Base-by-base conservation (phyloP, 2,113 vertebrate genomes). In the Macquaria australasica region DNA sequence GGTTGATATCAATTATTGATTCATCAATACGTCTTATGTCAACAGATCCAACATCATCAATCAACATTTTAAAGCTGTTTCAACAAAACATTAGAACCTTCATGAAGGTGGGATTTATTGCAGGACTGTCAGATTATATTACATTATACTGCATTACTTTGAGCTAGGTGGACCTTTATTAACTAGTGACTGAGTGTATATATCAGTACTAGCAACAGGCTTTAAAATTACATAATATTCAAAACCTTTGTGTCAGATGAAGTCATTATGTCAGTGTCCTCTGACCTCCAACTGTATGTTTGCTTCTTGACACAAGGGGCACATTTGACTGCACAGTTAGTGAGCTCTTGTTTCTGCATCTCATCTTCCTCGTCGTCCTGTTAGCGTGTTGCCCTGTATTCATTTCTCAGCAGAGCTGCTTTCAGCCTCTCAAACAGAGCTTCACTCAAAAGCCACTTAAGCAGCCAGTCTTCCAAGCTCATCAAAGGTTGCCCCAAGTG, bases 401-500 rank as follows among this genome's bases (percentile, higher is more conserved):
- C 21, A 2, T 55, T 69, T 79, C 58, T 31, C 68, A 14, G 63
- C 71, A 1, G 20, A 41, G 77, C 66, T 62, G 45, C 74, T 84
- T 80, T 58, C 77, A 84, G 83, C 41, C n/a, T 70, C 77, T 88
- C 50, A 0, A 74, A 41, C 81, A 86, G 81, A 83, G 88, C 74
- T 83, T 75, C 67, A 58, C 79, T 82, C 77, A 83, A 79, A 78
- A 80, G 82, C 90, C 84, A 89, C 83, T 90, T 73, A 88, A 80
- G 73, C 81, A 81, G 85, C 71, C 81, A 66, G 77, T 77, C 62
- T 80, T 71, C 71, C 81, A 63, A 73, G 64, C 88, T 92, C 88
- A 92, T 92, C 89, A 92, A 88, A 91, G 86, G 89, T 86, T 85
- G 87, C 84, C 77, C 80, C 39, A 70, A 83, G 79, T 73, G 72